These are phyloP conservation scores for Lepisosteus osseus DNA, from an alignment of 2,113 vertebrate genomes.

Conservation along the genomic window DNA sequence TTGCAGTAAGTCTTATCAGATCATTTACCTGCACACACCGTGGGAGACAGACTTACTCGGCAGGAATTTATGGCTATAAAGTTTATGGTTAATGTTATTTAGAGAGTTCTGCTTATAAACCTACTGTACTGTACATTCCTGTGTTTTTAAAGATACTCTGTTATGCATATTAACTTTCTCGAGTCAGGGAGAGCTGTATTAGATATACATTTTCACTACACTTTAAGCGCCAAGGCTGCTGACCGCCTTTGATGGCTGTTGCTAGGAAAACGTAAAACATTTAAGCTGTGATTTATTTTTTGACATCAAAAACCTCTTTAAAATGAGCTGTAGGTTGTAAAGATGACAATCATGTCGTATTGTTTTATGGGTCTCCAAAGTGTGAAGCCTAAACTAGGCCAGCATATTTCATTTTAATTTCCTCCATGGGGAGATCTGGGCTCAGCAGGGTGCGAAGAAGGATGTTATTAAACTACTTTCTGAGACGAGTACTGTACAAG, in stretches of 20 bases:
- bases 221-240: not conserved
- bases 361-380: conserved; percentile 33
- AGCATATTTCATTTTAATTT: conserved; percentile 43
- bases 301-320: conserved; percentile 32
- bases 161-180: not conserved
- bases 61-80: no score
- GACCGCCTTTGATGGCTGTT: not conserved
- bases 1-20: no score
- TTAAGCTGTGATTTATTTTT: conserved; percentile 33
- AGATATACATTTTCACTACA: not conserved
- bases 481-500: not conserved
- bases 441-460: conserved; percentile 18
- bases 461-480: conserved; percentile 32
- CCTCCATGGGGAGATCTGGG: conserved; percentile 26
- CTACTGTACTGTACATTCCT: no score
- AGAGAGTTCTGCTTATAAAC: no score
- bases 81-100: no score
- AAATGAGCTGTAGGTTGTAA: conserved; percentile 38
- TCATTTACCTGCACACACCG: no score
- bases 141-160: not conserved
- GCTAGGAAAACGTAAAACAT: conserved; percentile 20
- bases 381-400: conserved; percentile 14
- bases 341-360: conserved; percentile 36
- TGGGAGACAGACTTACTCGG: no score
- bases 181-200: not conserved